Conservation (phyloP, 2,113 vertebrate genomes). For the Toxostoma redivivum region DNA sequence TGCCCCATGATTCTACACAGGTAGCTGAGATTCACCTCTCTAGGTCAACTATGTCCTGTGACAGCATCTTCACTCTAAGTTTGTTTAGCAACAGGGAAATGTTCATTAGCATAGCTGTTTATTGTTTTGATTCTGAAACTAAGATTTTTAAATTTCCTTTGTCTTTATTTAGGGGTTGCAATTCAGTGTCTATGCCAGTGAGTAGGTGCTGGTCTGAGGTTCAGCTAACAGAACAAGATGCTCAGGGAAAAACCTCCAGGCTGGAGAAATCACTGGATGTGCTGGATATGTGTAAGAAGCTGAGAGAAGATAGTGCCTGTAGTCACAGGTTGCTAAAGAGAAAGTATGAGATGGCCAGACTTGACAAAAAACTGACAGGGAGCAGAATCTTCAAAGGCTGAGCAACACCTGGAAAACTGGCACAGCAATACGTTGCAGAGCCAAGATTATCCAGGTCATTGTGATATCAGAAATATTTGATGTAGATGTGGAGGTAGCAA, state of each 20-base stretch:
- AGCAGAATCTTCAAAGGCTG: background rate
- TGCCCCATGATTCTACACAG: background rate
- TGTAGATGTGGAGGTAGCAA: background rate
- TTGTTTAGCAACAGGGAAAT: background rate
- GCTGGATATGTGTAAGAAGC: background rate
- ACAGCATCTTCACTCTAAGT: background rate
- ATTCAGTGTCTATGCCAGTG: background rate
- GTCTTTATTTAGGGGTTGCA: background rate
- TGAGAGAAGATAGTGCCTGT: background rate
- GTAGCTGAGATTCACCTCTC: background rate
- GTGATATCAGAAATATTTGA: background rate
- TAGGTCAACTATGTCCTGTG: background rate
- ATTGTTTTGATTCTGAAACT: background rate
- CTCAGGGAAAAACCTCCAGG: background rate
- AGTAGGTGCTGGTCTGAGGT: background rate
- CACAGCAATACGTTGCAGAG: rapidly evolving
- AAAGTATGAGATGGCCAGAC: background rate
- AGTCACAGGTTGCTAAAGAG: background rate
- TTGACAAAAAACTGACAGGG: background rate
- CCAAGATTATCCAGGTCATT: background rate
- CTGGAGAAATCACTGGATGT: background rate
- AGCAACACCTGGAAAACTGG: background rate
- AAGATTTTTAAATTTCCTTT: background rate
- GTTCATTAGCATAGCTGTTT: background rate
- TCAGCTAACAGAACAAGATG: background rate